phyloP scores from a whole-genome alignment of 2,888 invertebrate species.

The Empis stercorea region DNA sequence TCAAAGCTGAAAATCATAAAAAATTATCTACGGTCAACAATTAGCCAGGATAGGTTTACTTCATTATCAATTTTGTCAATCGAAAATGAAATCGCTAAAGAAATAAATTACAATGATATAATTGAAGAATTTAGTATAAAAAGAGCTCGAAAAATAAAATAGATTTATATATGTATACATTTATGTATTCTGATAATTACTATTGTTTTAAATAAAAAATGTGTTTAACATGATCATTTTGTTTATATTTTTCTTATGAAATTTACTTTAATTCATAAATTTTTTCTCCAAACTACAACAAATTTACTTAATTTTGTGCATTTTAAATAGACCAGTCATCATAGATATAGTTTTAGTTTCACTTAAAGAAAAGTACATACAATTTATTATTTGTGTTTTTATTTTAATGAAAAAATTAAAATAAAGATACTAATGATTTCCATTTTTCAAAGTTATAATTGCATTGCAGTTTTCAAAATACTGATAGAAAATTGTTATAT shows the following conservation, averaged over 20 bases:
- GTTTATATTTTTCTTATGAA: not conserved
- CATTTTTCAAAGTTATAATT: not conserved
- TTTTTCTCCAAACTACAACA: not conserved
- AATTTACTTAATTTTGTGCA: not conserved
- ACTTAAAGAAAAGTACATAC: not conserved
- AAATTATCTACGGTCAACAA: conserved; percentile 17
- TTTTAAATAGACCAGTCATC: not conserved
- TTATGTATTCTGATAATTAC: not conserved
- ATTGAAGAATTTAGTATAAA: conserved; percentile 18
- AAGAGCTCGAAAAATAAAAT: conserved; percentile 18
- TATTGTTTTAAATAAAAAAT: not conserved
- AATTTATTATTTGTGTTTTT: not conserved
- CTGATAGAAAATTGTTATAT: not conserved
- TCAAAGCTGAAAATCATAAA: conserved; percentile 13
- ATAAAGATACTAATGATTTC: not conserved
- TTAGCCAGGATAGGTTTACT: conserved; percentile 16
- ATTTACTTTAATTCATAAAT: not conserved
- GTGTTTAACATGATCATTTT: not conserved
- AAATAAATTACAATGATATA: conserved; percentile 15
- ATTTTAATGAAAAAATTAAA: not conserved
- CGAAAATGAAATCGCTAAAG: conserved; percentile 19
- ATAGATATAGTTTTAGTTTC: not conserved
- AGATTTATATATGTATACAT: not conserved
- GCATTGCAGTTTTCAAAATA: not conserved
- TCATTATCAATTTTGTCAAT: conserved; percentile 20